phyloP scores from a whole-genome alignment of 2,113 vertebrate species.

The Athene cunicularia region DNA sequence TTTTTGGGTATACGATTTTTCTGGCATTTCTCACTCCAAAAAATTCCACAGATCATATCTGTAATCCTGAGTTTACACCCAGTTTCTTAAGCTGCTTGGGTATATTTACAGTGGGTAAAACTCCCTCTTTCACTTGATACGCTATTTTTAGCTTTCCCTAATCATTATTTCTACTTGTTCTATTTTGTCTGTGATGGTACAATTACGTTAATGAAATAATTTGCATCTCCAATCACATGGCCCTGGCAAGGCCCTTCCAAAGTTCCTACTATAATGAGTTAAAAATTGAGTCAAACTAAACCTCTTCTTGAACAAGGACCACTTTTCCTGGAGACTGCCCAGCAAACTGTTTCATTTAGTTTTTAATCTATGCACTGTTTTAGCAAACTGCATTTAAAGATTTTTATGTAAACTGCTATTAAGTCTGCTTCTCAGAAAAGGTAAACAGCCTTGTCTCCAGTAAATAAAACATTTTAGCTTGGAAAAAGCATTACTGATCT shows the following conservation, averaged over 20 bases:
- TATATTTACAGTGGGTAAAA: neutral
- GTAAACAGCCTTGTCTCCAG: neutral
- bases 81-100: neutral
- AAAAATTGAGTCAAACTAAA: neutral
- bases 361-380: neutral
- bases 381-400: neutral
- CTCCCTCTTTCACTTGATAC: neutral
- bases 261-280: neutral
- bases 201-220: neutral
- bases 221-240: neutral
- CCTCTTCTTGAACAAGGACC: neutral
- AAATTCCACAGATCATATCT: rapidly evolving
- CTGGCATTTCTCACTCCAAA: neutral
- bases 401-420: neutral
- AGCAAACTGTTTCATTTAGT: neutral
- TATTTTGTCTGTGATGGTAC: neutral
- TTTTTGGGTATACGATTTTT: neutral
- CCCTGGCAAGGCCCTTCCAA: neutral
- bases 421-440: neutral
- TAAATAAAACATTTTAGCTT: slow-evolving; percentile 1
- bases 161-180: neutral
- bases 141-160: neutral
- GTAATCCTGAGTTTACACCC: neutral
- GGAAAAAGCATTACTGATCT: neutral
- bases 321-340: neutral